phyloP scores from a whole-genome alignment of 2,888 invertebrate genomes.

The Protodeltote pygarga region DNA sequence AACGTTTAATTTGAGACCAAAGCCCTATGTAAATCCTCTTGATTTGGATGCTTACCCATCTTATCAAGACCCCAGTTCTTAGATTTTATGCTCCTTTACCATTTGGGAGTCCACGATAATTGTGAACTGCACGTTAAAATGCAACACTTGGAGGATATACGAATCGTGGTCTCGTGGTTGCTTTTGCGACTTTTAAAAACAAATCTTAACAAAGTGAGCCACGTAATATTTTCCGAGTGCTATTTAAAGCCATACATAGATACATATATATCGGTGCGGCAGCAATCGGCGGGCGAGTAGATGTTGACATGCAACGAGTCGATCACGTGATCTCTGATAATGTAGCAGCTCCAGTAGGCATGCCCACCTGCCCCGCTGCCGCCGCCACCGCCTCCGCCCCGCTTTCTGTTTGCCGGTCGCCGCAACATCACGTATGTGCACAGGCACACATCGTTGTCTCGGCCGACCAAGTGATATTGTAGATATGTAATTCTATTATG shows the following conservation, averaged over 20 bases:
- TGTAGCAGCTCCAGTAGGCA: slow-evolving; percentile 62
- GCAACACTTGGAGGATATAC: neutral
- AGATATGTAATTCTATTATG: slow-evolving; percentile 84
- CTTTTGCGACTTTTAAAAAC: neutral
- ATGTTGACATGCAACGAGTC: slow-evolving; percentile 56
- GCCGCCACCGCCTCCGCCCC: slow-evolving; percentile 51
- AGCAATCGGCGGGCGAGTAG: slow-evolving; percentile 44
- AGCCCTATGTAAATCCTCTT: too few species aligned
- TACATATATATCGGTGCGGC: slow-evolving; percentile 42
- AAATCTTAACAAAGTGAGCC: slow-evolving; percentile 10
- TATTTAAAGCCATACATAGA: slow-evolving; percentile 27
- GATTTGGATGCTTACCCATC: too few species aligned
- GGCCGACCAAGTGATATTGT: slow-evolving; percentile 76
- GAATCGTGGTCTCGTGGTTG: neutral
- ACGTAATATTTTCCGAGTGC: slow-evolving; percentile 25
- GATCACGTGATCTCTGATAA: slow-evolving; percentile 71
- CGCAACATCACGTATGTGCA: slow-evolving; percentile 58
- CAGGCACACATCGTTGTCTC: slow-evolving; percentile 71
- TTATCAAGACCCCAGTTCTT: too few species aligned
- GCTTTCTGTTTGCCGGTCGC: slow-evolving; percentile 56
- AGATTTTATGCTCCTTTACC: too few species aligned
- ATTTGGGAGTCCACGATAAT: too few species aligned
- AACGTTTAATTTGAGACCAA: too few species aligned
- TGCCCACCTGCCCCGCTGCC: slow-evolving; percentile 69
- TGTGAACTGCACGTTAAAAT: too few species aligned